phyloP scores from a whole-genome alignment of 2,113 vertebrate genomes.

The Salvator merianae region DNA sequence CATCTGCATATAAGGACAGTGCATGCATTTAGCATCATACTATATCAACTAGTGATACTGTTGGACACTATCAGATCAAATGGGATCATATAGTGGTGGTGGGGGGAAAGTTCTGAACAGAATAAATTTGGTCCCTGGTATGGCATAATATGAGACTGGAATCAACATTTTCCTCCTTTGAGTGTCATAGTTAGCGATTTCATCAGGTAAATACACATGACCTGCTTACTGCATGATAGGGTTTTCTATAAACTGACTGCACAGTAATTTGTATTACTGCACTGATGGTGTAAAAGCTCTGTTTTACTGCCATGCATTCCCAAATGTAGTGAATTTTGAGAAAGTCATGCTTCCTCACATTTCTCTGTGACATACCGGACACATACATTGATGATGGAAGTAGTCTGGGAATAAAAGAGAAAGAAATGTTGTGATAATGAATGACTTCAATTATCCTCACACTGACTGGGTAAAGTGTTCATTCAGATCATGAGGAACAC shows the following conservation, averaged over 20 bases:
- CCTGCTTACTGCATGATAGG: background rate
- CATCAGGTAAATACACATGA: background rate
- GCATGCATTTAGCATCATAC: no score
- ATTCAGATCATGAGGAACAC: background rate
- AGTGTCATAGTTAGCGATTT: no score
- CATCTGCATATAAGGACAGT: no score
- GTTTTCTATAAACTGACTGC: background rate
- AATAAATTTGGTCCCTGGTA: no score
- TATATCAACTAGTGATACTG: no score
- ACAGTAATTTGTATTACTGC: background rate
- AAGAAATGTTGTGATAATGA: background rate
- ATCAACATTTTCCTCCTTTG: no score
- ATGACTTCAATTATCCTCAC: background rate
- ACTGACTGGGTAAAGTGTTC: background rate
- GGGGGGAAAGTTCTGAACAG: no score
- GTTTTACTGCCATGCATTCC: background rate
- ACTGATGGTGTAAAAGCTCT: background rate
- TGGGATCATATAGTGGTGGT: no score
- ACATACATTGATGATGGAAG: background rate
- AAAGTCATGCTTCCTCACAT: background rate
- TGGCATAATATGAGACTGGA: no score
- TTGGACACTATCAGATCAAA: no score
- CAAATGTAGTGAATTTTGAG: background rate
- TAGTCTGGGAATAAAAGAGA: background rate
- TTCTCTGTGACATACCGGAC: background rate